Conservation (phyloP, 2,797 vertebrate species). For the Dendrocincla fuliginosa region DNA sequence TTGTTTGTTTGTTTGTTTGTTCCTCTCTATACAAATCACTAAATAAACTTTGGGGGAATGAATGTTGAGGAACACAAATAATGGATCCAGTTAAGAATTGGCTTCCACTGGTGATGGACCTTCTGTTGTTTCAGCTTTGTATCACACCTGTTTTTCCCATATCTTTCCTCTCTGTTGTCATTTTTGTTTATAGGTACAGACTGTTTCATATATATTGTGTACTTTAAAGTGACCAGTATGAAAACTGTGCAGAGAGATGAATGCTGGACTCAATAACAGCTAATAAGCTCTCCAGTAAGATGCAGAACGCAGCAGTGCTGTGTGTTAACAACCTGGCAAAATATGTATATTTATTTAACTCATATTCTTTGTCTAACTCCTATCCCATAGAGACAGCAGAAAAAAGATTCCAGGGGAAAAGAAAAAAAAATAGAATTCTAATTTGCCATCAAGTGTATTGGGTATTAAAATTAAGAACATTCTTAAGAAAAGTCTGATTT, state of each 20-base stretch:
- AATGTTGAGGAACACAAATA: neutral
- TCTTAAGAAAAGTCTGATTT: neutral
- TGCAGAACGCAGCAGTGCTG: neutral
- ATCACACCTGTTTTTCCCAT: neutral
- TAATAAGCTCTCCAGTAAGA: neutral
- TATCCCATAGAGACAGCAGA: neutral
- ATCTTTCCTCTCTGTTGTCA: neutral
- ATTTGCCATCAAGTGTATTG: neutral
- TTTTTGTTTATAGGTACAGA: neutral
- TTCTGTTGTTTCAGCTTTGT: neutral
- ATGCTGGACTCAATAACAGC: neutral
- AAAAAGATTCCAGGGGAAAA: neutral
- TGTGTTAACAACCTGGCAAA: neutral
- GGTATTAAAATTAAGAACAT: neutral
- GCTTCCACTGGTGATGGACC: neutral
- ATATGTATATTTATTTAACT: neutral
- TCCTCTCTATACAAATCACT: fast-evolving
- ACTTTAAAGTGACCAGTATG: neutral
- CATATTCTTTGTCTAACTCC: neutral
- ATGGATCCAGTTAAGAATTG: neutral
- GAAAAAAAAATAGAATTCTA: neutral
- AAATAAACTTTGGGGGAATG: neutral
- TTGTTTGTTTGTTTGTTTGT: neutral
- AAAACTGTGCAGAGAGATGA: neutral
- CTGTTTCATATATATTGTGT: neutral